Conservation (phyloP, 30 jellyfish, hydroid and myxozoan species). For the Morbakka virulenta region DNA sequence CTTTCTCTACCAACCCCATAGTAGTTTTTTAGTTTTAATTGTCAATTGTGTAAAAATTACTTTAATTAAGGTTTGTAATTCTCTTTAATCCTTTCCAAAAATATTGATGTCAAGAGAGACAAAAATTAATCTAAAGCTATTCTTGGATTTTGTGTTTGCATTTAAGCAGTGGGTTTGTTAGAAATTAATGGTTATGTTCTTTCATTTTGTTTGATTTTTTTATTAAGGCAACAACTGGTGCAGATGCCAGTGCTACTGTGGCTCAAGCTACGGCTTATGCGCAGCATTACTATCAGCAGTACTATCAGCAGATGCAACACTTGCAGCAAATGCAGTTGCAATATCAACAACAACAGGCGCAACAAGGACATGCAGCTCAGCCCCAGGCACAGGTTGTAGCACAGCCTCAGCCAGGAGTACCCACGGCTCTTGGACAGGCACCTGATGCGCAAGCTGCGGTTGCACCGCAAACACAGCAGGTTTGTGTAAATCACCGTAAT, state of each 20-base stretch:
- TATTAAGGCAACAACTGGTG: slow-evolving; percentile 39
- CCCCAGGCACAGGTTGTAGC: slow-evolving; percentile 8
- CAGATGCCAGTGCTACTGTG: slow-evolving; percentile 29
- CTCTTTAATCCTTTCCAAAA: too few species aligned
- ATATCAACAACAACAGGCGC: slow-evolving; percentile 6
- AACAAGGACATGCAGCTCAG: slow-evolving; percentile 17
- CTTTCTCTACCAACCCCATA: too few species aligned
- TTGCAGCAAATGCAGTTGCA: slow-evolving; percentile 27
- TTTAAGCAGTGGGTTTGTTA: too few species aligned
- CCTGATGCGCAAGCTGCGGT: neutral
- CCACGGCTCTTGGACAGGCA: slow-evolving; percentile 3
- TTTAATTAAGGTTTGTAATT: too few species aligned
- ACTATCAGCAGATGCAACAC: slow-evolving; percentile 48
- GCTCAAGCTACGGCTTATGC: slow-evolving; percentile 72
- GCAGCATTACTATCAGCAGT: slow-evolving; percentile 64
- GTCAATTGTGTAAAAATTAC: too few species aligned
- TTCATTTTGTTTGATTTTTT: neutral
- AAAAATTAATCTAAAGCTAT: too few species aligned
- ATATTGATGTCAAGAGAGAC: too few species aligned
- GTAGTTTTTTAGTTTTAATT: too few species aligned
- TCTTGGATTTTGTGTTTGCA: too few species aligned
- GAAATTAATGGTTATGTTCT: too few species aligned
- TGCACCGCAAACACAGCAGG: neutral
- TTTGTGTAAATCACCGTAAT: too few species aligned
- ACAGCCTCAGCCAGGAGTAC: neutral